Evolutionary conservation across 2,797 vertebrate species (phyloP).

Genomic region (Pipistrellus kuhlii): DNA sequence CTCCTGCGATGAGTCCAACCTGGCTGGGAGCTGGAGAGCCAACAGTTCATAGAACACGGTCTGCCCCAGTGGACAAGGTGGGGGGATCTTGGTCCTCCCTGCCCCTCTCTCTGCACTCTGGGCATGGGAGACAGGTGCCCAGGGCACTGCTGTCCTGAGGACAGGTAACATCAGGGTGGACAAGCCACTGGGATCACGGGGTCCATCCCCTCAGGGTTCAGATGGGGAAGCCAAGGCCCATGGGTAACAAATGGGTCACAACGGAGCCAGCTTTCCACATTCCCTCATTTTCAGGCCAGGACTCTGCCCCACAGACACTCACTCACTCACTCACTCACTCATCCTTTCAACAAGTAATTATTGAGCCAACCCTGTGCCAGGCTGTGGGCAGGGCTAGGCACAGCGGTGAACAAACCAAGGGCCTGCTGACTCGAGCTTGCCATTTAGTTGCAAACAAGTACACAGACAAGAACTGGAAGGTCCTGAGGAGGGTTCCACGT

Average conservation of each 20-base stretch:
- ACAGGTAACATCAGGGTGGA: not conserved
- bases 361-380: not conserved
- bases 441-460: not conserved
- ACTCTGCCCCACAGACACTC: not conserved
- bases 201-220: not conserved
- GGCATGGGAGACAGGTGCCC: not conserved
- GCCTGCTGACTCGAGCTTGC: not conserved
- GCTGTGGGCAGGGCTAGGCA: not conserved
- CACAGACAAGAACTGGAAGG: rapidly evolving
- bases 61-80: not conserved
- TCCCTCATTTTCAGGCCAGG: not conserved
- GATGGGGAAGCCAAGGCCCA: not conserved
- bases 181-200: rapidly evolving
- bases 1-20: not conserved
- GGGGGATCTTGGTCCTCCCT: not conserved
- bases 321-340: not conserved
- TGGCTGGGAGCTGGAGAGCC: not conserved
- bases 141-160: rapidly evolving
- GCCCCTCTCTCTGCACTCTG: not conserved
- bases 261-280: not conserved
- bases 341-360: not conserved
- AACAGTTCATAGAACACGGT: rapidly evolving
- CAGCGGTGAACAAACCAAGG: not conserved
- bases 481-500: rapidly evolving
- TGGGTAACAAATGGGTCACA: not conserved